These are phyloP conservation scores for Melanerpes aurifrons DNA, from an alignment of 2,113 vertebrate genomes.

Conservation along the genomic window DNA sequence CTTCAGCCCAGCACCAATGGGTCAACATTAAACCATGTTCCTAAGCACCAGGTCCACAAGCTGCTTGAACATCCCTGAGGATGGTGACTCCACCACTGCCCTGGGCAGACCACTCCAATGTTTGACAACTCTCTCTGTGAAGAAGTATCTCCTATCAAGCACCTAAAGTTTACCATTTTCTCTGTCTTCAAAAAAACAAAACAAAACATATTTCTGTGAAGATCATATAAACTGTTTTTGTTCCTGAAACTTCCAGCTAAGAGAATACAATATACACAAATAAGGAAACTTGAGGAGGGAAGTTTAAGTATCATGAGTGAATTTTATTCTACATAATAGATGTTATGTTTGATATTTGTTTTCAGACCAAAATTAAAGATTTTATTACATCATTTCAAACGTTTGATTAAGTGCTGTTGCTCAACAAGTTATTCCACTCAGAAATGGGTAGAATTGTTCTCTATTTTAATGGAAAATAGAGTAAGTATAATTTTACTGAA, in stretches of 20 bases:
- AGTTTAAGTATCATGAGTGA: not conserved
- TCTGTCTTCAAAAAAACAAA: not conserved
- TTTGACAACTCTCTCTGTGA: no score
- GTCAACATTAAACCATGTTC: no score
- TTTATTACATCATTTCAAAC: slow-evolving; percentile 20
- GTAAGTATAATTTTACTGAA: not conserved
- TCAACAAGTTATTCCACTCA: not conserved
- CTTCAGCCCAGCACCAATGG: no score
- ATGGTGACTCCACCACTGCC: no score
- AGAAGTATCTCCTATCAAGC: not conserved
- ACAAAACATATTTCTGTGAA: not conserved
- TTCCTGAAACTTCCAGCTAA: not conserved
- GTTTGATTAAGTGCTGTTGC: not conserved
- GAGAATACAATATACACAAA: not conserved
- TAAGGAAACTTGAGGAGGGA: not conserved
- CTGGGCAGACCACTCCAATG: no score
- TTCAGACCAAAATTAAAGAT: not conserved
- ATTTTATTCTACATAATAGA: not conserved
- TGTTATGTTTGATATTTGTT: not conserved
- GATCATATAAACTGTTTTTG: not conserved
- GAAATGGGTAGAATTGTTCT: not conserved
- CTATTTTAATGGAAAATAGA: not conserved
- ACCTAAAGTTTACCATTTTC: not conserved
- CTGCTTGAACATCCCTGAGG: no score
- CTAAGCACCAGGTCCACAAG: no score